Percentiles rank a stretch among this genome's conserved stretches.
These are phyloP conservation scores for Paedocypris sp. DNA, from an alignment of 2,113 vertebrate species.

Conservation along the genomic window DNA sequence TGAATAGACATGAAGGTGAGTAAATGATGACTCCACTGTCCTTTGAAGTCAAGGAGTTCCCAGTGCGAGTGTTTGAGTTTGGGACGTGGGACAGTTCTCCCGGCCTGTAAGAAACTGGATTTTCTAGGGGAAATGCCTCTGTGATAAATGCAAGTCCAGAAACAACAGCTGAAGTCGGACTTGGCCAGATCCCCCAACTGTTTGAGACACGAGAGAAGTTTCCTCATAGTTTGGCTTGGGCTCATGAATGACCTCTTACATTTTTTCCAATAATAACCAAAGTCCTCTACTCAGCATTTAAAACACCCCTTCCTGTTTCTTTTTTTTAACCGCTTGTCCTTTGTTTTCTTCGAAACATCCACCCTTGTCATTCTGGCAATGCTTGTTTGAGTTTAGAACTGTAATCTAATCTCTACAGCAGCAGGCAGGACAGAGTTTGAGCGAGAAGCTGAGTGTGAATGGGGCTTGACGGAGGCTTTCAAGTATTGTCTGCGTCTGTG, in stretches of 20 bases:
- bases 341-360: conserved; percentile 54
- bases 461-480: conserved; percentile 15
- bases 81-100: conserved; percentile 44
- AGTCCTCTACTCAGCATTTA: conserved; percentile 59
- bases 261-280: conserved; percentile 62
- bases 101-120: conserved; percentile 44
- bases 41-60: conserved; percentile 40
- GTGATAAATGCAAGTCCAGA: conserved; percentile 62
- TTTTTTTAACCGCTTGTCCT: conserved; percentile 26
- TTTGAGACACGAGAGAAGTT: conserved; percentile 63
- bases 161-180: conserved; percentile 65
- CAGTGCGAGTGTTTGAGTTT: too few species aligned
- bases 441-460: conserved; percentile 23
- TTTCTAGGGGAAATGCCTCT: conserved; percentile 56
- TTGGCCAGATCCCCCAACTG: conserved; percentile 53
- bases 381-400: conserved; percentile 42
- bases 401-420: conserved; percentile 44
- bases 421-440: conserved; percentile 13
- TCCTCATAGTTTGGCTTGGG: conserved; percentile 65
- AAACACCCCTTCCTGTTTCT: conserved; percentile 30
- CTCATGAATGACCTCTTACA: conserved; percentile 64
- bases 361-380: conserved; percentile 49
- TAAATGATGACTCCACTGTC: too few species aligned
- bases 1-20: too few species aligned
- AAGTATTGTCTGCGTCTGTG: background rate